A percentile compares a stretch with the other conserved stretches of the same genome.
These are phyloP conservation scores for Falco rusticolus DNA, from an alignment of 2,797 vertebrate genomes.

Conservation along the genomic window DNA sequence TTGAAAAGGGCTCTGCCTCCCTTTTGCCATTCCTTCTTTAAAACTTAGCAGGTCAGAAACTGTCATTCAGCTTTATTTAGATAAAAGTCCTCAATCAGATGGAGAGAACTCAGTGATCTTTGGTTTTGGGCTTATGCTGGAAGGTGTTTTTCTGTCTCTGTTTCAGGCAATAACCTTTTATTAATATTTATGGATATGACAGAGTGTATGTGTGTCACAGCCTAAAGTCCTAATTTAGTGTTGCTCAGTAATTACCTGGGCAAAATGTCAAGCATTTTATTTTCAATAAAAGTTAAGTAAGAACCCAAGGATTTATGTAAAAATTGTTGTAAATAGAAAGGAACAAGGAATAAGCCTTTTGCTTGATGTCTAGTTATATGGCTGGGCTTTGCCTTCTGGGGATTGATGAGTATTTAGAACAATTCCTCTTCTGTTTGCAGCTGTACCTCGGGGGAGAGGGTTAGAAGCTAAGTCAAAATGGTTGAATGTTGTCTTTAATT, in stretches of 20 bases:
- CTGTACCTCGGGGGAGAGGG: background rate
- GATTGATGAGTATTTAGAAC: conserved; percentile 15
- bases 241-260: background rate
- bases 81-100: background rate
- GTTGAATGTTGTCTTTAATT: conserved; percentile 17
- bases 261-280: conserved; percentile 1
- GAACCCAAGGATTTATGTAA: conserved; percentile 1
- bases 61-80: background rate
- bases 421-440: conserved; percentile 30
- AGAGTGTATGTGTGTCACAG: background rate
- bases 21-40: background rate
- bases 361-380: background rate
- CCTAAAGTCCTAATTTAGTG: background rate
- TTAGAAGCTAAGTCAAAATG: background rate
- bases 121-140: background rate
- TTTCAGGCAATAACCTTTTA: conserved; percentile 12
- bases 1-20: background rate
- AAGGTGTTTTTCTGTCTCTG: background rate
- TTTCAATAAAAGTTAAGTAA: background rate
- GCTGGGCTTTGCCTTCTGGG: background rate
- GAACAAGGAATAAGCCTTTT: background rate
- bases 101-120: background rate
- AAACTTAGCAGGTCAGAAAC: background rate
- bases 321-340: conserved; percentile 17
- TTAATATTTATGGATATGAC: background rate